Evolutionary conservation across 2,888 invertebrate genomes (phyloP).

Genomic region (Seira musarum): DNA sequence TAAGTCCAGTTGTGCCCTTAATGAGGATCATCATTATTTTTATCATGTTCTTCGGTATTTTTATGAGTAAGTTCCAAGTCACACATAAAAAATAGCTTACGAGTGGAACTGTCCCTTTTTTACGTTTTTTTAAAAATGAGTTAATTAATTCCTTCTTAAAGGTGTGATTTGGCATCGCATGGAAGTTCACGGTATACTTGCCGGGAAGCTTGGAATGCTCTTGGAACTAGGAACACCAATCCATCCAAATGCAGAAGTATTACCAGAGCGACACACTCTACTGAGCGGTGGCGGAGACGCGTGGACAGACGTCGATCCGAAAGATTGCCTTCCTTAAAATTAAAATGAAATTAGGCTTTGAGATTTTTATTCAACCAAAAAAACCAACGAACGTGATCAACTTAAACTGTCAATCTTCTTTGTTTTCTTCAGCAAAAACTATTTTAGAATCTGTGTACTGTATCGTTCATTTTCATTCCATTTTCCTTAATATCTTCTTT

Average conservation of each 20-base stretch:
- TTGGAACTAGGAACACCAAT: constrained; percentile 71
- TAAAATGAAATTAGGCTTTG: too few species aligned
- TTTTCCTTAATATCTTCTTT: too few species aligned
- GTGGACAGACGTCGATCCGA: constrained; percentile 55
- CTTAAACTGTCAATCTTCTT: too few species aligned
- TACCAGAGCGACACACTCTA: too few species aligned
- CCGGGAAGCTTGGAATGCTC: constrained; percentile 82
- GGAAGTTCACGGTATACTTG: constrained; percentile 83
- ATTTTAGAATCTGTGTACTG: too few species aligned
- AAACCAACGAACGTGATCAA: too few species aligned
- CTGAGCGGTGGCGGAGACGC: constrained; percentile 43
- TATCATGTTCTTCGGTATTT: constrained; percentile 71
- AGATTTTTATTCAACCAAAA: too few species aligned
- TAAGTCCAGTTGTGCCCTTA: constrained; percentile 58
- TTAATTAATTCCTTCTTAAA: constrained; percentile 74
- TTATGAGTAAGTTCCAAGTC: constrained; percentile 74
- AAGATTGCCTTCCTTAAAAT: constrained; percentile 61
- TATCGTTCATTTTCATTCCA: too few species aligned
- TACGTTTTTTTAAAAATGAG: too few species aligned
- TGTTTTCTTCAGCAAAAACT: too few species aligned
- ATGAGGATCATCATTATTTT: constrained; percentile 60
- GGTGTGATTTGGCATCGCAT: constrained; percentile 87
- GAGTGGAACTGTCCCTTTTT: background rate
- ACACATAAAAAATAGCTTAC: background rate
- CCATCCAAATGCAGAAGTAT: constrained; percentile 39